Evolutionary conservation across 1,140 invertebrate genomes (phyloP).

Genomic region (Lepeophtheirus salmonis): DNA sequence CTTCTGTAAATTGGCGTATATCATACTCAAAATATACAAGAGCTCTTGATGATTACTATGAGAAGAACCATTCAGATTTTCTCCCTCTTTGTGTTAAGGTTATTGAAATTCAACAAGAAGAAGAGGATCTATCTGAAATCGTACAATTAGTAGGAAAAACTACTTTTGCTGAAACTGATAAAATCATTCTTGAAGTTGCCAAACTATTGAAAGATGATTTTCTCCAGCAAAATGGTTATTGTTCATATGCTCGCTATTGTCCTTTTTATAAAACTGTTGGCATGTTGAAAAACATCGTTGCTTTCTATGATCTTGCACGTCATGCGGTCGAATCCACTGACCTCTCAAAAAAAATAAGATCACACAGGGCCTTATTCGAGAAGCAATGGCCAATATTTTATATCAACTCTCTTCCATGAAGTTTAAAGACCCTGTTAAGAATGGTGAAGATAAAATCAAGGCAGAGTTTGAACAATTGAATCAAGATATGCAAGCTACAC

Average conservation of each 20-base stretch:
- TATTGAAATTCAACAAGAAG: constrained; percentile 94
- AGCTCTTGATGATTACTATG: constrained; percentile 96
- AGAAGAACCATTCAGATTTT: constrained; percentile 96
- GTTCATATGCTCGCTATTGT: constrained; percentile 91
- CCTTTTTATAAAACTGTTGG: constrained; percentile 99
- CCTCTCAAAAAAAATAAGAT: constrained; percentile 96
- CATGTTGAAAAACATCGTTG: constrained; percentile 96
- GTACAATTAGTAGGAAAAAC: constrained; percentile 98
- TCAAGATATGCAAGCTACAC: constrained; percentile 86
- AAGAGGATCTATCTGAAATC: constrained; percentile 98
- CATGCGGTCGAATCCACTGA: constrained; percentile 94
- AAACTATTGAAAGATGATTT: constrained; percentile 98
- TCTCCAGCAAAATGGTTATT: constrained; percentile 95
- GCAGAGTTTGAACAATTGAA: constrained; percentile 85
- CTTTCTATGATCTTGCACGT: constrained; percentile 92
- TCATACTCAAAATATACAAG: constrained; percentile 97
- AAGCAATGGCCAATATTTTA: constrained; percentile 84
- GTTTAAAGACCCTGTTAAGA: constrained; percentile 97
- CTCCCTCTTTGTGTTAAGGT: constrained; percentile 76
- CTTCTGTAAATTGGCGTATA: constrained; percentile 99
- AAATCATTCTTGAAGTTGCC: constrained; percentile 96
- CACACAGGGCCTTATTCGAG: constrained; percentile 91
- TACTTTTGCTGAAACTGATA: constrained; percentile 92
- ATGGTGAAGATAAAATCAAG: constrained; percentile 91
- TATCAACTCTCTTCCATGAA: constrained; percentile 99